phyloP scores from a whole-genome alignment of 2,888 invertebrate species.

The Trichacis sp. region DNA sequence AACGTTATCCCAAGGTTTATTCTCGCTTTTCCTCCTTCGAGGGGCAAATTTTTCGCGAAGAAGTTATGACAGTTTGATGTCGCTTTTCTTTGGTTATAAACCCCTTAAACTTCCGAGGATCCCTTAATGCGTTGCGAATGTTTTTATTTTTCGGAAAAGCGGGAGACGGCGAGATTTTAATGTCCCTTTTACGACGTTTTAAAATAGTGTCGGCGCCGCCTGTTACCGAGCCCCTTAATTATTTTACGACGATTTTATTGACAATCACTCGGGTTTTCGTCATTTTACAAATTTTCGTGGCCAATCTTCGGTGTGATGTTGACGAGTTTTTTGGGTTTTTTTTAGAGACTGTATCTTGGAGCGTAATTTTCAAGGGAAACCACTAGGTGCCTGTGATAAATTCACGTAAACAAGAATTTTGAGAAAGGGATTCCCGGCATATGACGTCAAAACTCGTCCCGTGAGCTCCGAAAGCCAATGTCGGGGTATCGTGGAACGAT shows the following conservation, averaged over 20 bases:
- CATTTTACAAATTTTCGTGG: no score
- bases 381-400: conserved; percentile 11
- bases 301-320: no score
- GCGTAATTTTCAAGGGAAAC: conserved; percentile 4
- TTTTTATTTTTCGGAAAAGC: conserved; percentile 38
- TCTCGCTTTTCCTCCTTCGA: conserved; percentile 5
- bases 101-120: neutral
- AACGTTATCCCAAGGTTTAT: conserved; percentile 32
- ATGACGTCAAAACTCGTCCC: no score
- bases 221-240: conserved; percentile 63
- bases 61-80: neutral
- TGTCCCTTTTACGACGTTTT: conserved; percentile 67
- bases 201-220: conserved; percentile 62
- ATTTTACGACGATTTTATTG: conserved; percentile 68
- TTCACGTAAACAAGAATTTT: conserved; percentile 18
- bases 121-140: conserved; percentile 31
- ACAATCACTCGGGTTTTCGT: conserved; percentile 48
- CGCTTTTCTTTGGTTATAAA: conserved; percentile 1
- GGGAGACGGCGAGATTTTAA: conserved; percentile 61
- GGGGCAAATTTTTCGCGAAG: neutral
- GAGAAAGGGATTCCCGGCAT: conserved; percentile 19
- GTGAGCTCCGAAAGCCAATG: no score
- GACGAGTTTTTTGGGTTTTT: neutral
- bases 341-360: conserved; percentile 10
- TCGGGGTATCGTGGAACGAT: no score